Conservation (phyloP, 2,113 vertebrate species). For the Phylloscopus whistleri region DNA sequence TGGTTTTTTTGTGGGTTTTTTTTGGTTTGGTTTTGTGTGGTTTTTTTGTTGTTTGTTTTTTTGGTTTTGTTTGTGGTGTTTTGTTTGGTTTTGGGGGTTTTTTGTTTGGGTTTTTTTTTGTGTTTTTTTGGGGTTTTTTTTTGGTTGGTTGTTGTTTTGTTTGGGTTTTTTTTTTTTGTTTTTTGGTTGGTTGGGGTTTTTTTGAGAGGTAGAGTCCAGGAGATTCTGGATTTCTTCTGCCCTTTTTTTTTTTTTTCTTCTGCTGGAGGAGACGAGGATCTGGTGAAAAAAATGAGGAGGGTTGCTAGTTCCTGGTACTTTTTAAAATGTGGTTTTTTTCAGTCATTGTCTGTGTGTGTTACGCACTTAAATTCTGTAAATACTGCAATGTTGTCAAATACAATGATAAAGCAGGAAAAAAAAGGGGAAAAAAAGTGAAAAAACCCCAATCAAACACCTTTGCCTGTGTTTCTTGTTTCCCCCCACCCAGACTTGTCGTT, state of each 20-base stretch:
- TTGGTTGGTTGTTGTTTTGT: no score
- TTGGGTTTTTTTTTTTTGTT: no score
- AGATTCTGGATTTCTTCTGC: neutral
- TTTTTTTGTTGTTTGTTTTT: no score
- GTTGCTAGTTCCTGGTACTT: neutral
- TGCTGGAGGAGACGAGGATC: neutral
- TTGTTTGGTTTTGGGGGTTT: no score
- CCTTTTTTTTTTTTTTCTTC: neutral
- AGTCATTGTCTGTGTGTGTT: neutral
- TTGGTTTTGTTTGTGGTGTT: no score
- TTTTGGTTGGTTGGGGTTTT: no score
- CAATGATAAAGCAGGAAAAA: neutral
- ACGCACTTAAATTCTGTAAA: accelerated
- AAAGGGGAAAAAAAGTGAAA: no score
- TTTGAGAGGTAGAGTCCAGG: neutral
- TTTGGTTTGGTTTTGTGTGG: no score
- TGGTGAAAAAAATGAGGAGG: accelerated
- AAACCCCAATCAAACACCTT: neutral
- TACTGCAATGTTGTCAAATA: neutral
- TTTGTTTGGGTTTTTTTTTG: no score
- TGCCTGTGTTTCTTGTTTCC: neutral
- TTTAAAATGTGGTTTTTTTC: neutral
- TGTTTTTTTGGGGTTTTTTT: no score
- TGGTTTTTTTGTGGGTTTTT: no score
- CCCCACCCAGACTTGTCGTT: conserved; percentile 80